Conservation (phyloP, 2,797 vertebrate genomes). For the Eulemur mongoz region DNA sequence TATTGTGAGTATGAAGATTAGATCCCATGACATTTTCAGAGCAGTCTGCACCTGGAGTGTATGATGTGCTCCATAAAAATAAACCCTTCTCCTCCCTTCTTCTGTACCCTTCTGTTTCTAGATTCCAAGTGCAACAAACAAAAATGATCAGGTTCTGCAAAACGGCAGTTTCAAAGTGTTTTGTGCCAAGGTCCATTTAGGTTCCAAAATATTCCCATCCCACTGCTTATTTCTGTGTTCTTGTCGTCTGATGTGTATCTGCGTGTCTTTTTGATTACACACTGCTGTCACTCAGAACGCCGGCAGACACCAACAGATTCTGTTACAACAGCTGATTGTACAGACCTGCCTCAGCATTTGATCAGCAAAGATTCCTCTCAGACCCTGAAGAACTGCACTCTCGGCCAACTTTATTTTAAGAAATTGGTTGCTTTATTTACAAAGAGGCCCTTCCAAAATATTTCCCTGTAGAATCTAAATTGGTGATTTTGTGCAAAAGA, state of each 20-base stretch:
- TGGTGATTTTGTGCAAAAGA: constrained; percentile 61
- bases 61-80: neutral
- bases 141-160: constrained; percentile 5
- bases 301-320: constrained; percentile 66
- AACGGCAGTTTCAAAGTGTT: constrained; percentile 37
- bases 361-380: constrained; percentile 47
- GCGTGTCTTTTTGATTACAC: constrained; percentile 37
- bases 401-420: constrained; percentile 69
- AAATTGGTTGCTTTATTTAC: constrained; percentile 67
- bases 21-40: neutral
- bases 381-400: constrained; percentile 35
- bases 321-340: constrained; percentile 62
- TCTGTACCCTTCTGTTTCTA: neutral
- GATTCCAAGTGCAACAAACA: neutral
- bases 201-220: constrained; percentile 39
- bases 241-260: constrained; percentile 61
- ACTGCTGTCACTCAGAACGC: constrained; percentile 65
- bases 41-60: neutral
- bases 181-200: constrained; percentile 57
- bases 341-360: neutral
- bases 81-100: neutral
- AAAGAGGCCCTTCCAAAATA: constrained; percentile 58
- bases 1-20: neutral
- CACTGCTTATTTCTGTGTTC: constrained; percentile 40
- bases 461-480: constrained; percentile 69